phyloP scores from a whole-genome alignment of 2,797 vertebrate genomes.

The Diceros bicornis region DNA sequence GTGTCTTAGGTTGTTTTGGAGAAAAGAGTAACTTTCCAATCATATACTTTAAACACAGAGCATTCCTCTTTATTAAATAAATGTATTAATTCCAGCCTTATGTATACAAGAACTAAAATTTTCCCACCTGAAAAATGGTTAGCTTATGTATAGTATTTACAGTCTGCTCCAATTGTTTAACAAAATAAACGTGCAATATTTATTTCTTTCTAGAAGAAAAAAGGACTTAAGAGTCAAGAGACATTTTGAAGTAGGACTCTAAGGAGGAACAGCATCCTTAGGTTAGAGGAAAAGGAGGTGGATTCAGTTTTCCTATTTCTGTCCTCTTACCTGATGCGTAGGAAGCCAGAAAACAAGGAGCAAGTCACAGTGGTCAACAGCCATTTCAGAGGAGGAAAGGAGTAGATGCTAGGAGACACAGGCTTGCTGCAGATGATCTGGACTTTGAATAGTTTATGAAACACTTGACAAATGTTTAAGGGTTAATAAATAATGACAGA shows the following conservation, averaged over 20 bases:
- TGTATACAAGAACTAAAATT: background rate
- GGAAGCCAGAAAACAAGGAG: background rate
- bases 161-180: background rate
- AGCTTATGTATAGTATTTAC: background rate
- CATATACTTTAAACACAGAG: background rate
- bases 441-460: background rate
- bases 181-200: background rate
- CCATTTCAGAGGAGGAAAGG: background rate
- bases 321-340: background rate
- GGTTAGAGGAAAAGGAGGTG: background rate
- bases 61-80: background rate
- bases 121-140: background rate
- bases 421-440: background rate
- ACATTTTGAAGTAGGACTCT: background rate
- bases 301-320: background rate
- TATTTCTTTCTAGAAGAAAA: background rate
- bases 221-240: background rate
- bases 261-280: background rate
- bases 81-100: background rate
- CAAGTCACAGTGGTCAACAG: background rate
- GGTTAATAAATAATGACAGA: background rate
- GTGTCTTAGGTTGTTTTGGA: background rate
- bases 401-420: background rate
- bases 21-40: background rate
- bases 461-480: background rate